Evolutionary conservation across 1,140 invertebrate genomes (phyloP).

Genomic region (Bombus waltoni): DNA sequence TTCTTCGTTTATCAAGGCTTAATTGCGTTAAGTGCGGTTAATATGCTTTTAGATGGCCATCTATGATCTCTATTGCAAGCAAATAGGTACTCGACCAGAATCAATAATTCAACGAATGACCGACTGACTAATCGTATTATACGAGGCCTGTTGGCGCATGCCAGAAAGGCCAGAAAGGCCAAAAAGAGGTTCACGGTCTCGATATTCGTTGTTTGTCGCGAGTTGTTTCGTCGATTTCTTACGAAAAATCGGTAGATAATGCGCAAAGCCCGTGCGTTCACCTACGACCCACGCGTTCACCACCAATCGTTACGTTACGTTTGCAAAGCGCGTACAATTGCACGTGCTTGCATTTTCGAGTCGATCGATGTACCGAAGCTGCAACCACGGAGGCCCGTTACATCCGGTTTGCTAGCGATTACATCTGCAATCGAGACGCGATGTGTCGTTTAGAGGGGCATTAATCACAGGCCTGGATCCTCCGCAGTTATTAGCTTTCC

Average conservation of each 20-base stretch:
- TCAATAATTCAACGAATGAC: constrained; percentile 1
- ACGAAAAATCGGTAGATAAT: constrained; percentile 7
- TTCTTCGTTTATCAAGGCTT: neutral
- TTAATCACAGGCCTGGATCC: constrained; percentile 21
- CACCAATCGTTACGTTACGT: constrained; percentile 27
- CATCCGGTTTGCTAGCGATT: constrained; percentile 50
- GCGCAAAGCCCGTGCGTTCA: constrained; percentile 45
- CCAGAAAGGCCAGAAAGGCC: neutral
- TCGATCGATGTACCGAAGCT: constrained; percentile 25
- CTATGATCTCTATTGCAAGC: neutral
- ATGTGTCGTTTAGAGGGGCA: constrained; percentile 27
- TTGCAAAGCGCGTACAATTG: constrained; percentile 53
- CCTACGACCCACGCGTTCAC: constrained; percentile 43
- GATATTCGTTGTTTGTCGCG: neutral
- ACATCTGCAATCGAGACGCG: constrained; percentile 33
- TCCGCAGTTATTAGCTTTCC: constrained; percentile 26
- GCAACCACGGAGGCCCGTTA: constrained; percentile 33
- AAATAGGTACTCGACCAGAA: neutral
- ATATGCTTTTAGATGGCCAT: neutral
- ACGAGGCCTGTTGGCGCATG: neutral
- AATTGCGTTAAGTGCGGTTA: neutral
- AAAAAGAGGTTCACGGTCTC: neutral
- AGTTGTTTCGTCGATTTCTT: neutral
- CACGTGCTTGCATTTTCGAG: constrained; percentile 57
- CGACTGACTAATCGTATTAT: neutral